These are phyloP conservation scores for Congeria kusceri DNA, from an alignment of 2,888 invertebrate species.

Conservation along the genomic window DNA sequence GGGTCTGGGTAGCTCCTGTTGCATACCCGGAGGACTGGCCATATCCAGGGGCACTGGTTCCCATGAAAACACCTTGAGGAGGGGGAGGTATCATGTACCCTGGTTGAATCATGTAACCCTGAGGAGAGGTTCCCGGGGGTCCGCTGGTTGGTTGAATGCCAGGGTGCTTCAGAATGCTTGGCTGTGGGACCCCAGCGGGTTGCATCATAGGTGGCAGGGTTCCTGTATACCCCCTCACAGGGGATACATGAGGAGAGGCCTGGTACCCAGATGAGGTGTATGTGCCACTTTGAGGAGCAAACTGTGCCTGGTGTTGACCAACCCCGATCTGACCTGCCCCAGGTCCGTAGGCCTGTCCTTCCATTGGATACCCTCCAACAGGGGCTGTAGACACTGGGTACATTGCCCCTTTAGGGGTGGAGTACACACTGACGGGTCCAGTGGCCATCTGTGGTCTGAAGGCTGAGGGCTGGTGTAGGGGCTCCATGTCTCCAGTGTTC, in stretches of 20 bases:
- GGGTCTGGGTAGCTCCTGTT: constrained; percentile 21
- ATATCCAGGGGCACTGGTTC: constrained; percentile 29
- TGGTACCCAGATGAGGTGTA: constrained; percentile 38
- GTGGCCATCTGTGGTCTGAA: constrained; percentile 63
- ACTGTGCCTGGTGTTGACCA: constrained; percentile 9
- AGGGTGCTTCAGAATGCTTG: constrained; percentile 45
- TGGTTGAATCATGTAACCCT: constrained; percentile 50
- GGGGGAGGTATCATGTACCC: constrained; percentile 53
- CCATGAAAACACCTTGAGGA: constrained; percentile 23
- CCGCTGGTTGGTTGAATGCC: constrained; percentile 29
- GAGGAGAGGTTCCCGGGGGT: constrained; percentile 36
- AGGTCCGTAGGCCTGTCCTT: constrained; percentile 40
- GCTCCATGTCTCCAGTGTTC: constrained; percentile 74
- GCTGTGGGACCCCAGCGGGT: constrained; percentile 22
- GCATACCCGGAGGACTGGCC: constrained; percentile 26
- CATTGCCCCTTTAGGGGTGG: constrained; percentile 46
- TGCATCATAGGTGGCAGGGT: neutral
- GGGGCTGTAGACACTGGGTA: constrained; percentile 10
- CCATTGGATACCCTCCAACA: constrained; percentile 27
- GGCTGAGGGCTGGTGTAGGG: constrained; percentile 70
- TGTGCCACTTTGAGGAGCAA: constrained; percentile 2
- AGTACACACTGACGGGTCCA: constrained; percentile 49
- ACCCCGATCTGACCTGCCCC: constrained; percentile 37
- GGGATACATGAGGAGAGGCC: constrained; percentile 17
- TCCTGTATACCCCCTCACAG: constrained; percentile 27